These are phyloP conservation scores for Arrhopalites spinosus DNA, from an alignment of 2,888 invertebrate genomes.

Conservation along the genomic window DNA sequence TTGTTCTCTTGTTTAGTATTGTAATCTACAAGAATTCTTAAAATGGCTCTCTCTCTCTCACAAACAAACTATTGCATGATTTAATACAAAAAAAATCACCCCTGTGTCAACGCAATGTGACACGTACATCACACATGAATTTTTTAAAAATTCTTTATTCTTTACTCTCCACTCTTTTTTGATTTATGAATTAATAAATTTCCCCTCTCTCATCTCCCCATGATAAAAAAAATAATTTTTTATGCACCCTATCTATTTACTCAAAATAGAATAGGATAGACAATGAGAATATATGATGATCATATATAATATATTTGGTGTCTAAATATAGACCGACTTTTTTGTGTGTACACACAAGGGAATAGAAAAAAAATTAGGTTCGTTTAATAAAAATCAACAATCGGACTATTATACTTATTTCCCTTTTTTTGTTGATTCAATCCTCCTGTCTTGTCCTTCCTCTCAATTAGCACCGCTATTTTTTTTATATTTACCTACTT, in stretches of 20 bases:
- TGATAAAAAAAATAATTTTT: background rate
- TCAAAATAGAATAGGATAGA: no score
- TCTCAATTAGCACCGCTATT: no score
- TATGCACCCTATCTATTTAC: no score
- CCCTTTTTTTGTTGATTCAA: background rate
- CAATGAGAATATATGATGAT: no score
- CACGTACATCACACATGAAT: conserved; percentile 4
- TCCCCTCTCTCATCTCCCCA: background rate
- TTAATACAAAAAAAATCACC: conserved; percentile 23
- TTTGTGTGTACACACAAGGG: background rate
- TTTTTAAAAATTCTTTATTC: background rate
- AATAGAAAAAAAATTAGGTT: conserved; percentile 38
- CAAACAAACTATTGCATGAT: conserved; percentile 7
- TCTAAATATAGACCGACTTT: no score
- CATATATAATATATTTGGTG: no score
- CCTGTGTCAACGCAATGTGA: background rate
- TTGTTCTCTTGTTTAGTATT: background rate
- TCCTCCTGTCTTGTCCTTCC: conserved; percentile 15
- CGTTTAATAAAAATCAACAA: conserved; percentile 40
- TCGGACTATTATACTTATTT: conserved; percentile 37
- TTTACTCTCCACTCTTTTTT: background rate
- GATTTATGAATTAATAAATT: no score
- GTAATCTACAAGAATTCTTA: no score
- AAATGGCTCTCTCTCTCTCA: background rate
- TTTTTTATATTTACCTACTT: no score